Conservation (phyloP, 92 coral and sea anemone species). For the Phymanthus crucifer region DNA sequence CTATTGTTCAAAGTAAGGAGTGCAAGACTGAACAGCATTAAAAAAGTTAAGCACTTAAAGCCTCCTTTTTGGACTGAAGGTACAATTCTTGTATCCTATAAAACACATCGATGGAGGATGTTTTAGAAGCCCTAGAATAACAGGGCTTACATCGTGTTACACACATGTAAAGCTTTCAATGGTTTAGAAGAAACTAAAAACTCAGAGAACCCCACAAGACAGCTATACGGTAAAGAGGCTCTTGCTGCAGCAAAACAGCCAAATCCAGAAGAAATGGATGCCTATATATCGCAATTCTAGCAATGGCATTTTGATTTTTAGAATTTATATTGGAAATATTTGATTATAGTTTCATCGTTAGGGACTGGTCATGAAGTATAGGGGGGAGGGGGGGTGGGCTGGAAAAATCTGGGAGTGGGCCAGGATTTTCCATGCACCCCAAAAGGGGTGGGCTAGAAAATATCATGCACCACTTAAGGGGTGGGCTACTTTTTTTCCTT, state of each 20-base stretch:
- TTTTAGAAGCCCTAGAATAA: background rate
- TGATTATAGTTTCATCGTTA: background rate
- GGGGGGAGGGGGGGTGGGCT: too few relatives aligned
- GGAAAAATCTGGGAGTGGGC: too few relatives aligned
- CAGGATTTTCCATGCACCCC: too few relatives aligned
- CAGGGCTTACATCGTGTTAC: background rate
- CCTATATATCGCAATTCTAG: background rate
- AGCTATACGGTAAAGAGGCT: constrained; percentile 8
- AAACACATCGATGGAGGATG: constrained; percentile 1
- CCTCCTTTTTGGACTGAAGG: background rate
- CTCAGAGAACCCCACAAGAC: background rate
- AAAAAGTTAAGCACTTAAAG: background rate
- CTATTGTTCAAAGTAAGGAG: too few relatives aligned
- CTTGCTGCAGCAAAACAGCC: constrained; percentile 9
- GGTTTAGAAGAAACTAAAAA: too few relatives aligned
- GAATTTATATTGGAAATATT: background rate
- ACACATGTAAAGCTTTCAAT: background rate
- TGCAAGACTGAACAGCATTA: background rate
- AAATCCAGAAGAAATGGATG: too few relatives aligned
- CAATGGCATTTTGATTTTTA: background rate
- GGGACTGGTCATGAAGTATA: too few relatives aligned
- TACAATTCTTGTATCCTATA: background rate
- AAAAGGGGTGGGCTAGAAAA: too few relatives aligned
- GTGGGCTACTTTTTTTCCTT: too few relatives aligned
- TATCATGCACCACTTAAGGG: too few relatives aligned